Evolutionary conservation across 2,113 vertebrate species (phyloP).

Genomic region (Laticauda laticaudata): DNA sequence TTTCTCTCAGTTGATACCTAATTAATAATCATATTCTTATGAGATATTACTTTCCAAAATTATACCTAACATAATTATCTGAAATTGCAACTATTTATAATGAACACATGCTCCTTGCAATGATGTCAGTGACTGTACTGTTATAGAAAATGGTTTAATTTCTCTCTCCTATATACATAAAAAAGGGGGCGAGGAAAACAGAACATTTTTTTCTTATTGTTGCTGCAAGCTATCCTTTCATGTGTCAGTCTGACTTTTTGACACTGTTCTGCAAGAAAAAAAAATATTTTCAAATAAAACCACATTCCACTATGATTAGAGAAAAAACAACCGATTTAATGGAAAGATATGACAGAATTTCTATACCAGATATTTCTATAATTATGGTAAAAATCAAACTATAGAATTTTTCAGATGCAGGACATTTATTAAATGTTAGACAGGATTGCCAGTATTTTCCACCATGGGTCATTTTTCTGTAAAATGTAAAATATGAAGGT

Average conservation of each 20-base stretch:
- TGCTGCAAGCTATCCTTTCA: neutral
- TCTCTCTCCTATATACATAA: neutral
- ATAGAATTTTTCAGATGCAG: neutral
- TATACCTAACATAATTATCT: neutral
- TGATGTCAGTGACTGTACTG: neutral
- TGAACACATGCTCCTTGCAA: neutral
- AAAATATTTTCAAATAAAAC: neutral
- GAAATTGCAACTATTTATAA: neutral
- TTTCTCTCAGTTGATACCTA: neutral
- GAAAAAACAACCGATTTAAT: neutral
- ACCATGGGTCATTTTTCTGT: neutral
- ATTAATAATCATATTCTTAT: constrained; percentile 1
- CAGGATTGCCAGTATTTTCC: neutral
- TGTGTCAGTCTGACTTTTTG: neutral
- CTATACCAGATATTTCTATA: neutral
- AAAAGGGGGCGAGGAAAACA: neutral
- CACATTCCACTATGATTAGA: neutral
- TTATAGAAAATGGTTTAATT: neutral
- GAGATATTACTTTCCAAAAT: neutral
- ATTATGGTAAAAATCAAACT: neutral
- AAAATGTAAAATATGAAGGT: neutral
- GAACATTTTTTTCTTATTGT: neutral
- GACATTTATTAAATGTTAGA: neutral
- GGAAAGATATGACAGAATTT: neutral
- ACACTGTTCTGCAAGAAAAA: neutral